phyloP scores from a whole-genome alignment of 64 coral and sea anemone species.

The Catalaphyllia jardinei region DNA sequence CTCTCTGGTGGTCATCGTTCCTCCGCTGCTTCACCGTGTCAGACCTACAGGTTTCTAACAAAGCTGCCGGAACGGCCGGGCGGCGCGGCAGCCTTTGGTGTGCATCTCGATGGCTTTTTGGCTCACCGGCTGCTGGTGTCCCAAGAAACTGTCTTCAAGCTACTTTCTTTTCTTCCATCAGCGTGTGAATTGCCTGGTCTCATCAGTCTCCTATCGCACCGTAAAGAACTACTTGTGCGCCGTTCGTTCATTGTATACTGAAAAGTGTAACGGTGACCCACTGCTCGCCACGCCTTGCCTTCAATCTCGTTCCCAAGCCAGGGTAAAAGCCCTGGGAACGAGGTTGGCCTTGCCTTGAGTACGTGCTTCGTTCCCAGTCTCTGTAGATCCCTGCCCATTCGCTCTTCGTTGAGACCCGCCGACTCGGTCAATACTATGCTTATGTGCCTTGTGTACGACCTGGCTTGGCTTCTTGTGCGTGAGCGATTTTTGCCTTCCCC shows the following conservation, averaged over 20 bases:
- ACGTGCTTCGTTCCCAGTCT: not conserved
- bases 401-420: not conserved
- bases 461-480: conserved; percentile 37
- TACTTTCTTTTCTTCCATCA: conserved; percentile 12
- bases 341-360: not conserved
- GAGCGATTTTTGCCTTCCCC: not conserved
- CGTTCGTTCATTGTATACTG: not conserved
- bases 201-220: too few species aligned
- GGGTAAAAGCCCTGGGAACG: too few species aligned
- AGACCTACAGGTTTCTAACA: not conserved
- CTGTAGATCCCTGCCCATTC: not conserved
- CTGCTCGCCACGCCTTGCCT: not conserved
- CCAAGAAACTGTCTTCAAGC: not conserved
- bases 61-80: too few species aligned
- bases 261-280: not conserved
- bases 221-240: not conserved
- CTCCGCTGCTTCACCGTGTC: not conserved
- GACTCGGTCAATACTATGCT: not conserved
- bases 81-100: too few species aligned
- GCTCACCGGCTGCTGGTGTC: not conserved
- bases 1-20: conserved; percentile 33
- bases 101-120: too few species aligned
- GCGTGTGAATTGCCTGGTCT: too few species aligned
- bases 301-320: too few species aligned
- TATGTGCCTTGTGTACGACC: not conserved